Evolutionary conservation across 2,113 vertebrate species (phyloP).

Genomic region (Odocoileus hemionus): DNA sequence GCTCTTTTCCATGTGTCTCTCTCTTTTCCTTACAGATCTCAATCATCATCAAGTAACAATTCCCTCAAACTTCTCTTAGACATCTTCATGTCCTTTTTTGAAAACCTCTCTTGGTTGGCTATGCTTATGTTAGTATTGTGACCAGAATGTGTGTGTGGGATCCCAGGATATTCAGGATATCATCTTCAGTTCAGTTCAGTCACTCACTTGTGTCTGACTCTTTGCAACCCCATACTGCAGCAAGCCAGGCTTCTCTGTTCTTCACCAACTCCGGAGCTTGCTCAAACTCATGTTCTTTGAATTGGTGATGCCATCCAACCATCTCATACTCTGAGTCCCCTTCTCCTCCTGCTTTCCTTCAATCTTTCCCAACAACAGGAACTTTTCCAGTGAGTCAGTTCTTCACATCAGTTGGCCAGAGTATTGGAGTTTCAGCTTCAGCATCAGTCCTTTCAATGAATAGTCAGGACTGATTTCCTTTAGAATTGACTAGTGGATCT

Average conservation of each 20-base stretch:
- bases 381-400: not conserved
- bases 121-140: not conserved
- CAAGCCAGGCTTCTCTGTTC: not conserved
- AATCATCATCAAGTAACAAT: not conserved
- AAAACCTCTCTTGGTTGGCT: not conserved
- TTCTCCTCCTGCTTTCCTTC: not conserved
- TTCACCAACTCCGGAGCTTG: not conserved
- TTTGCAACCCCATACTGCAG: not conserved
- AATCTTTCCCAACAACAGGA: not conserved
- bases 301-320: not conserved
- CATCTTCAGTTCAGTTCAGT: not conserved
- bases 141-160: not conserved
- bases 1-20: not conserved
- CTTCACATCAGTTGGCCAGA: not conserved
- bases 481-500: not conserved
- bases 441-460: not conserved
- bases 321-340: not conserved
- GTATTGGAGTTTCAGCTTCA: not conserved
- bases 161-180: not conserved
- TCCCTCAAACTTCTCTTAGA: not conserved
- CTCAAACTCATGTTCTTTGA: not conserved
- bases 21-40: not conserved
- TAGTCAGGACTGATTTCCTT: not conserved
- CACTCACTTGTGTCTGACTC: not conserved
- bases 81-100: not conserved